Evolutionary conservation across 2,797 vertebrate genomes (phyloP), one percentile per base, ranked within the genome.

Genomic region (Lophius americanus): DNA sequence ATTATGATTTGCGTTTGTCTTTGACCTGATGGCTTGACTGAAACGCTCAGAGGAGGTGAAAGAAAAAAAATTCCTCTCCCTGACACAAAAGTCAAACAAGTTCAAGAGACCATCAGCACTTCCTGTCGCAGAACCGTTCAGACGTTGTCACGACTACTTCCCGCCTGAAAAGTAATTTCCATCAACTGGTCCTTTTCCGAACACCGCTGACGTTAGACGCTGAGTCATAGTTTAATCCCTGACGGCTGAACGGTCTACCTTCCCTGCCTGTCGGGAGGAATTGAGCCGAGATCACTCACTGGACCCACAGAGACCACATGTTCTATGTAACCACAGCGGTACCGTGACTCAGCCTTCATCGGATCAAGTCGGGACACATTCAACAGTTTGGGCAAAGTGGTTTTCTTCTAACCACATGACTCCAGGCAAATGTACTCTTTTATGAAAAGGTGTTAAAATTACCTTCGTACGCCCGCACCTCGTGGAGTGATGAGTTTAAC

Each of bases 211-310:
- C 62, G 59, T 74, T 43, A 72, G 50, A 62, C 23, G 49, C 56
- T 43, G 75, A 83, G 62, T 81, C 83, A 75, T 10, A 51, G 52
- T 49, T 57, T 74, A 33, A 5, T n/a, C 63, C 54, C 48, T 55
- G 54, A 48, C 51, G 58, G 65, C 67, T 74, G 60, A 63, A 72
- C 68, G 68, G 76, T 14, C 7, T 53, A 83, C 78, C 68, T 79
- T 64, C 48, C 59, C 62, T 64, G 54, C 63, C 42, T 51, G 71
- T 70, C 73, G 51, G 71, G 7, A 36, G 65, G 62, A 78, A 73
- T 63, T 46, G 3, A 59, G 64, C 51, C 51, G 38, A 60, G 57
- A 79, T 38, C 73, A 70, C 71, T 78, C 70, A 67, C 69, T 37
- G 5, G 57, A 36, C 46, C 9, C n/a, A 3, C 56, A 3, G 36